Evolutionary conservation across 1,140 invertebrate genomes (phyloP).

Genomic region (Anoplophora glabripennis): DNA sequence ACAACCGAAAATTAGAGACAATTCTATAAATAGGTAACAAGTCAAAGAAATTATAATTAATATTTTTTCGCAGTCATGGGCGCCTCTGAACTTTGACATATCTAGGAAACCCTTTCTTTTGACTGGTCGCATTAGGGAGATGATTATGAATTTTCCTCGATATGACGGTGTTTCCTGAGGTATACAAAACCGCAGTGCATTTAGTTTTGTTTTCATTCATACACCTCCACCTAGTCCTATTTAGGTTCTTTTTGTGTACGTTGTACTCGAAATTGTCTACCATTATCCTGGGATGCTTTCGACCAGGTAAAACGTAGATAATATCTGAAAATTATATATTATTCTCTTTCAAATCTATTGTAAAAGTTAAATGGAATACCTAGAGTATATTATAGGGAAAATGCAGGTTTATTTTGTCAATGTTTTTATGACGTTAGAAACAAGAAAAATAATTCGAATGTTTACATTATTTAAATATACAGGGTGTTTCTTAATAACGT

Average conservation of each 20-base stretch:
- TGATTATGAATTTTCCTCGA: constrained; percentile 29
- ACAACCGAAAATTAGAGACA: too few species aligned
- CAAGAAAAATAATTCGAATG: too few species aligned
- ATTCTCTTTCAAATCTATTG: neutral
- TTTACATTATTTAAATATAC: too few species aligned
- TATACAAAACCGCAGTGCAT: constrained; percentile 25
- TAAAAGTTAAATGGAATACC: too few species aligned
- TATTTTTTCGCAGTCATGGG: too few species aligned
- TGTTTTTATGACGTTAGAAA: too few species aligned
- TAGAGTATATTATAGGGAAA: too few species aligned
- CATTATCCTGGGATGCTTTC: constrained; percentile 32
- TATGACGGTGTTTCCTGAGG: constrained; percentile 22
- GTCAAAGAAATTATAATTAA: too few species aligned
- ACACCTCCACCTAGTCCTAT: constrained; percentile 33
- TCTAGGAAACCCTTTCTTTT: neutral
- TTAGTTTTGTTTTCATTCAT: constrained; percentile 24
- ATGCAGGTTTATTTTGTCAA: too few species aligned
- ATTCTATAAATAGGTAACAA: too few species aligned
- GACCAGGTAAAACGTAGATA: constrained; percentile 30
- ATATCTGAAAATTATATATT: constrained; percentile 16
- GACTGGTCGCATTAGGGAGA: constrained; percentile 3
- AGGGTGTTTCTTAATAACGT: too few species aligned
- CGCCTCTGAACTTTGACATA: neutral
- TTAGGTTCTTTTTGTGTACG: constrained; percentile 22
- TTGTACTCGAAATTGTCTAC: constrained; percentile 27